Evolutionary conservation across 2,797 vertebrate genomes (phyloP).

Genomic region (Sebastes taczanowskii): DNA sequence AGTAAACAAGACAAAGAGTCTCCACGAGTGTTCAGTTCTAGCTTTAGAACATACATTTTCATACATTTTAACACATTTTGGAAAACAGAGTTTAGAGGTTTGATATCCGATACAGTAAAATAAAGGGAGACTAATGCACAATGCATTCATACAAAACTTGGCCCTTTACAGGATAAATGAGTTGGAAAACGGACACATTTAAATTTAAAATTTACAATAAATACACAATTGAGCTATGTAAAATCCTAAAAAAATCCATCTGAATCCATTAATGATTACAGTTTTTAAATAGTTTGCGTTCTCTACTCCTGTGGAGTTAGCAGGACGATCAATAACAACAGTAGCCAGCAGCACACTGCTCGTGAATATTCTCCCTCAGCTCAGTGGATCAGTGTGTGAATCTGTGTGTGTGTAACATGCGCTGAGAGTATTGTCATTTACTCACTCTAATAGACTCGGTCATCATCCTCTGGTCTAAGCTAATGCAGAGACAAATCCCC

Average conservation of each 20-base stretch:
- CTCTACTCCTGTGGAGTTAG: not conserved
- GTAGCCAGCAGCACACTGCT: too few relatives aligned
- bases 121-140: not conserved
- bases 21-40: not conserved
- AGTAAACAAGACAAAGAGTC: not conserved
- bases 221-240: not conserved
- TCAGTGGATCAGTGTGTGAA: not conserved
- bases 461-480: conserved; percentile 44
- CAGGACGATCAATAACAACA: not conserved
- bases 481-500: conserved; percentile 44
- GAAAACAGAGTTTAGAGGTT: not conserved
- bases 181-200: not conserved
- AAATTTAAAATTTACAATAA: not conserved
- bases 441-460: conserved; percentile 30
- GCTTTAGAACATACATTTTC: not conserved
- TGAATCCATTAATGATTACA: not conserved
- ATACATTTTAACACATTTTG: not conserved
- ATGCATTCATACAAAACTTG: not conserved
- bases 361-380: not conserved
- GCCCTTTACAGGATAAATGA: not conserved
- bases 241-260: not conserved
- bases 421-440: conserved; percentile 50
- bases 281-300: not conserved
- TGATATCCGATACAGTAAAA: not conserved
- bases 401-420: not conserved